A percentile compares a stretch with the other conserved stretches of the same genome.
These are phyloP conservation scores for Poeciliopsis retropinna DNA, from an alignment of 2,113 vertebrate species.

Conservation along the genomic window DNA sequence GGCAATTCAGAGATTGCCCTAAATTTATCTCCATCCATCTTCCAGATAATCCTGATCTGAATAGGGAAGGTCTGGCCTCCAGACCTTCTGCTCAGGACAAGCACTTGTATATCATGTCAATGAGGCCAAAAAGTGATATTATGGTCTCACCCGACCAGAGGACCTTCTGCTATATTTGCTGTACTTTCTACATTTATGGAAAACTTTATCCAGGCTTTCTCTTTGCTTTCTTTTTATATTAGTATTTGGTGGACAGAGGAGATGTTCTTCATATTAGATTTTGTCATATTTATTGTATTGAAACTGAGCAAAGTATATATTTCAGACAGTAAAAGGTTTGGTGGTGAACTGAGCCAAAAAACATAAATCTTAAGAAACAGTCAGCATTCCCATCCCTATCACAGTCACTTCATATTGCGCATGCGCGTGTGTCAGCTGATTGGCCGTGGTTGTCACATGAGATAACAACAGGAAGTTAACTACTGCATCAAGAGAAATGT, in stretches of 20 bases:
- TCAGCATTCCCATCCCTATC: neutral
- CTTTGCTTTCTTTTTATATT: neutral
- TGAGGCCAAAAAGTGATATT: too few species aligned
- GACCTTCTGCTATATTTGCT: too few species aligned
- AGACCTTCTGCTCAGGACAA: too few species aligned
- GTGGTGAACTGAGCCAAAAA: neutral
- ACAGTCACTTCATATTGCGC: constrained; percentile 34
- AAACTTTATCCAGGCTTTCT: too few species aligned
- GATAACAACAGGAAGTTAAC: constrained; percentile 50
- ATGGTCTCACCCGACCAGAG: too few species aligned
- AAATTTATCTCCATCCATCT: too few species aligned
- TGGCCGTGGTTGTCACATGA: constrained; percentile 61
- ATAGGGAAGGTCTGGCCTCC: too few species aligned
- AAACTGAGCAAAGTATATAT: neutral
- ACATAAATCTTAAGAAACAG: neutral
- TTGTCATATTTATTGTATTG: neutral
- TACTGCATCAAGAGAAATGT: neutral
- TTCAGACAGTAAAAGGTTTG: neutral
- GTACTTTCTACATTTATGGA: too few species aligned
- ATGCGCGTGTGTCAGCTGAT: constrained; percentile 53
- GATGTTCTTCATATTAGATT: neutral
- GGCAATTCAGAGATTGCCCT: too few species aligned
- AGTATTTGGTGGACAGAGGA: neutral
- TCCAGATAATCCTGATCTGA: too few species aligned
- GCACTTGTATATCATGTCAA: too few species aligned